These are phyloP conservation scores for Onychomys arenicola DNA, from an alignment of 2,797 vertebrate species.

Conservation along the genomic window DNA sequence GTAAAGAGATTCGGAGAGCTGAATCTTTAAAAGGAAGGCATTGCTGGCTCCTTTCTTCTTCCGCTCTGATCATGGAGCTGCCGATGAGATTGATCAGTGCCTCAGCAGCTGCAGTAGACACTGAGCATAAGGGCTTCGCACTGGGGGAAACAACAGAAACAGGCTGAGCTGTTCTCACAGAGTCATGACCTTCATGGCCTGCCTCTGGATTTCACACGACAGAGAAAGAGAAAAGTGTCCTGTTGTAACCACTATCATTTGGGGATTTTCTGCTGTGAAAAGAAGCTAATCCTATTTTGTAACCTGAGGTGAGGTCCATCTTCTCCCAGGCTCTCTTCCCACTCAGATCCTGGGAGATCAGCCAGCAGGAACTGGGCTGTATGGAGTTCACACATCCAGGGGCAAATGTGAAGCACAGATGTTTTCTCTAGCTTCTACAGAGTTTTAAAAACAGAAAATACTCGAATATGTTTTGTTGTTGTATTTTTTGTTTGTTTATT, in stretches of 20 bases:
- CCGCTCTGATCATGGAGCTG: neutral
- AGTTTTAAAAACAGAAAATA: neutral
- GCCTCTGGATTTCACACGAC: neutral
- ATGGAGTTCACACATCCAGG: neutral
- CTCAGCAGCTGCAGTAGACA: neutral
- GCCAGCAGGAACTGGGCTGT: neutral
- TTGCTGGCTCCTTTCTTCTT: neutral
- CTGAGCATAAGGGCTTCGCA: neutral
- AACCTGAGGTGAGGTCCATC: neutral
- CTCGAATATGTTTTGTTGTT: neutral
- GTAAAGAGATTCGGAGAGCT: neutral
- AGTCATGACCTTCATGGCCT: neutral
- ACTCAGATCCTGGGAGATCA: conserved; percentile 4
- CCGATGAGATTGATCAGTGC: neutral
- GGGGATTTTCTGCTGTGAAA: neutral
- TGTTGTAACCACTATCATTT: neutral
- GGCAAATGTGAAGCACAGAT: neutral
- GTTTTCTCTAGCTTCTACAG: neutral
- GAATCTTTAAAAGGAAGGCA: neutral
- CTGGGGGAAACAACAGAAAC: neutral
- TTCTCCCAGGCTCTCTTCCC: neutral
- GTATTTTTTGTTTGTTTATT: neutral
- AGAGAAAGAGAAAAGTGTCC: neutral
- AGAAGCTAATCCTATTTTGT: neutral
- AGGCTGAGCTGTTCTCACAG: neutral